A percentile compares a stretch with the other conserved stretches of the same genome.
phyloP scores from a whole-genome alignment of 2,113 vertebrate genomes.

The Tachysurus fulvidraco region DNA sequence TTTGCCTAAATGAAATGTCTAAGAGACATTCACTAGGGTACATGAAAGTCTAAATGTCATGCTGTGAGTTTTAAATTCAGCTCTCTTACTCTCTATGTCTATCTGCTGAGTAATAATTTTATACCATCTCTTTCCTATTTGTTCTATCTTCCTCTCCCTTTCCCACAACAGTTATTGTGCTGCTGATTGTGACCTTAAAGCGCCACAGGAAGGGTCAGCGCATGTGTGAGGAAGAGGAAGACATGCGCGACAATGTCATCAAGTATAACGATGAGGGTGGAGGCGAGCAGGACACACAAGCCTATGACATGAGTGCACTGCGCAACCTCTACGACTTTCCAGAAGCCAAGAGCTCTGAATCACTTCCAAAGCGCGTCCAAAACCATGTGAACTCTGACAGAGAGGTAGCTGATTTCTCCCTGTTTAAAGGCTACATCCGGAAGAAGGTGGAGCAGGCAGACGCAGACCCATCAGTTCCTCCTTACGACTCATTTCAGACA shows the following conservation, averaged over 20 bases:
- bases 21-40: not conserved
- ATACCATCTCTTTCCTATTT: not conserved
- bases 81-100: not conserved
- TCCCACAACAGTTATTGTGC: slow-evolving; percentile 81
- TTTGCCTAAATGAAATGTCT: not conserved
- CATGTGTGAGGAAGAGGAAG: slow-evolving; percentile 91
- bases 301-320: slow-evolving; percentile 97
- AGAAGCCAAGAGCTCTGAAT: slow-evolving; percentile 82
- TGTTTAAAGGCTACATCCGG: slow-evolving; percentile 94
- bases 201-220: slow-evolving; percentile 93
- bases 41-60: not conserved
- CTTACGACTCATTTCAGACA: slow-evolving; percentile 98
- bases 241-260: slow-evolving; percentile 99
- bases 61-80: not conserved
- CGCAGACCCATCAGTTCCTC: slow-evolving; percentile 89
- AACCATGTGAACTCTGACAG: slow-evolving; percentile 59
- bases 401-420: slow-evolving; percentile 83
- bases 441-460: slow-evolving; percentile 96
- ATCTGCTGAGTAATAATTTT: not conserved
- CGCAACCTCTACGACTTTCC: slow-evolving; percentile 96
- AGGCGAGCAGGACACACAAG: slow-evolving; percentile 97
- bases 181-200: slow-evolving; percentile 93
- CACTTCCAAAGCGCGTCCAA: slow-evolving; percentile 86
- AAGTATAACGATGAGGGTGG: slow-evolving; percentile 99
- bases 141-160: slow-evolving; percentile 16